Percentiles rank a stretch among this genome's conserved stretches.
Conservation (phyloP, 2,113 vertebrate genomes). For the Cavia aperea region DNA sequence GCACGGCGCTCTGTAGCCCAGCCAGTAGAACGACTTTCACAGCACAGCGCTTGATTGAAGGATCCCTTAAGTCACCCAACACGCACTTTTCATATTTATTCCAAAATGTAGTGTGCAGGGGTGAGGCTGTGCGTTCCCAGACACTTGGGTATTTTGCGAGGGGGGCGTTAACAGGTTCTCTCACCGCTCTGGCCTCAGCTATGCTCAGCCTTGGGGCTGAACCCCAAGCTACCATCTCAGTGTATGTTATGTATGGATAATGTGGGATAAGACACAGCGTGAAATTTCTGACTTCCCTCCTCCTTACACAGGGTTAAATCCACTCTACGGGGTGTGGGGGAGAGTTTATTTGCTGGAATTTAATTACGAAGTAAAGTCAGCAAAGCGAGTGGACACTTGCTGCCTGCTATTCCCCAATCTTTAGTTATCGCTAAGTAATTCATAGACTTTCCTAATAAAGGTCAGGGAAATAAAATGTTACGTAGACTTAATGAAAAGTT, state of each 20-base stretch:
- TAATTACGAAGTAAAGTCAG: neutral
- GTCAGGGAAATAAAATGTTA: constrained; percentile 56
- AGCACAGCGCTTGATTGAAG: neutral
- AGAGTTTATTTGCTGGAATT: neutral
- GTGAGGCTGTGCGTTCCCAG: neutral
- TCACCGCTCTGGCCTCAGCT: neutral
- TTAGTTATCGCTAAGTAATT: constrained; percentile 33
- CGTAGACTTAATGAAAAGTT: constrained; percentile 47
- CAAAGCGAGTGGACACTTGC: constrained; percentile 26
- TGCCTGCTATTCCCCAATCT: constrained; percentile 23
- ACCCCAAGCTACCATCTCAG: neutral
- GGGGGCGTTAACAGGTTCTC: neutral
- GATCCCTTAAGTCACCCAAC: neutral
- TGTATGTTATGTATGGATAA: neutral
- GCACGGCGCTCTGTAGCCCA: neutral
- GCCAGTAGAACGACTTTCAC: neutral
- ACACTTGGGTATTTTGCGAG: neutral
- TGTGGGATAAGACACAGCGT: neutral
- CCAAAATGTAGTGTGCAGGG: neutral
- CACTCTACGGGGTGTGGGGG: neutral
- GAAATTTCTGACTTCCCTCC: constrained; percentile 21
- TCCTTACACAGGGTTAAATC: neutral
- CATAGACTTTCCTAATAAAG: constrained; percentile 46
- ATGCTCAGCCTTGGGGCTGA: neutral
- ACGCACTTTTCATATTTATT: neutral